Evolutionary conservation across 2,113 vertebrate species (phyloP).

Genomic region (Xenus cinereus): DNA sequence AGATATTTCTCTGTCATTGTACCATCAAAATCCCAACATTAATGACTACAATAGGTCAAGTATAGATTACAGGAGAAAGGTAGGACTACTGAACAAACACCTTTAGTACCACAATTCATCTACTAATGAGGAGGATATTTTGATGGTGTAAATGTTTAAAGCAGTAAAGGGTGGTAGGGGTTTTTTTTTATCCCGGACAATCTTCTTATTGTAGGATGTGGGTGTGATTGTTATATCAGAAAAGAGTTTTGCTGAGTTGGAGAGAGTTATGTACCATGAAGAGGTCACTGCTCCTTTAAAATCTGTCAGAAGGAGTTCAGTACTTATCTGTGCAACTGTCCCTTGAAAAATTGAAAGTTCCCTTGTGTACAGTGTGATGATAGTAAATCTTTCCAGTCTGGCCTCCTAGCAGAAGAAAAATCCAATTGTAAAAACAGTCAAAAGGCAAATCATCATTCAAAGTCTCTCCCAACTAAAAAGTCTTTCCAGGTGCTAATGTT

Average conservation of each 20-base stretch:
- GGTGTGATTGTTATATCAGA: not conserved
- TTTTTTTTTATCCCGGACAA: not conserved
- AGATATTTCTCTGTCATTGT: not conserved
- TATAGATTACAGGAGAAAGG: not conserved
- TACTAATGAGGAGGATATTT: not conserved
- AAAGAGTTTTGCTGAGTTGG: not conserved
- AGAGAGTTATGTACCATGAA: not conserved
- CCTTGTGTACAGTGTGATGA: not conserved
- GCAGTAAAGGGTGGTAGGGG: not conserved
- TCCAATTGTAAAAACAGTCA: constrained; percentile 34
- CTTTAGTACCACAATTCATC: not conserved
- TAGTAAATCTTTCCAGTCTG: constrained; percentile 37
- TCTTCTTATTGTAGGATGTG: not conserved
- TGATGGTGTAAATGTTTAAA: not conserved
- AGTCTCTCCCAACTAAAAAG: constrained; percentile 4
- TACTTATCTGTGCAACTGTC: constrained; percentile 26
- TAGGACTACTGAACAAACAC: not conserved
- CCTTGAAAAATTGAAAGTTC: constrained; percentile 35
- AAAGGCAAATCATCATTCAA: constrained; percentile 15
- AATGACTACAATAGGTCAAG: not conserved
- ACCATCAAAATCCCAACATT: not conserved
- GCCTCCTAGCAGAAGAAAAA: not conserved
- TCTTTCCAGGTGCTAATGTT: constrained; percentile 54
- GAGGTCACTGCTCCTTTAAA: constrained; percentile 17
- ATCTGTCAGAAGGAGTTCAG: not conserved